These are phyloP conservation scores for Odobenus rosmarus DNA, from an alignment of 2,113 vertebrate genomes.

Conservation along the genomic window DNA sequence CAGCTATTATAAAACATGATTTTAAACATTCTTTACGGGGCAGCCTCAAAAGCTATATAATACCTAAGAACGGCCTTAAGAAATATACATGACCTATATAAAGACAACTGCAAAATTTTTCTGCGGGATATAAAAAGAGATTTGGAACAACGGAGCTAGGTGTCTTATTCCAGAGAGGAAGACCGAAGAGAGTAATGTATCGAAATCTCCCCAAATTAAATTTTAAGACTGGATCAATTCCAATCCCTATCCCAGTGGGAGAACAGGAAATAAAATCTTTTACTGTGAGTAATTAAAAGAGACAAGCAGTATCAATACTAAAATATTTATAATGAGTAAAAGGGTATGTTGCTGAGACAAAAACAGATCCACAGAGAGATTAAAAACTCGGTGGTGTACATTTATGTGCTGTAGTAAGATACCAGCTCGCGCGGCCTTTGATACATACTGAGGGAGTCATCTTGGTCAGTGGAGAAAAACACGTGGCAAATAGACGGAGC, in stretches of 20 bases:
- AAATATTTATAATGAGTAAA: slow-evolving; percentile 34
- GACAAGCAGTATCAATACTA: neutral
- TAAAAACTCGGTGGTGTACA: neutral
- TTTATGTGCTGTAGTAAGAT: neutral
- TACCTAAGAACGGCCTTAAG: neutral
- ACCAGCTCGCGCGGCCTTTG: neutral
- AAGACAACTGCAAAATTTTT: slow-evolving; percentile 14
- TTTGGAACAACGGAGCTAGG: neutral
- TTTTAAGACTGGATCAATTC: neutral
- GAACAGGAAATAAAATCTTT: neutral
- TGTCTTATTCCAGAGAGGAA: neutral
- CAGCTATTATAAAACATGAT: neutral
- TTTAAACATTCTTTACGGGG: slow-evolving; percentile 29
- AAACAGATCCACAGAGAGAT: neutral
- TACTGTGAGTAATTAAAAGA: slow-evolving; percentile 26
- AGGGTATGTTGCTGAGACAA: neutral
- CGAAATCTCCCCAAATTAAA: neutral
- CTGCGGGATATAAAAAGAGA: neutral
- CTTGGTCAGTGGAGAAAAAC: neutral
- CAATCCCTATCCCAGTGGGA: neutral
- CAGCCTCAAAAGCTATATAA: neutral
- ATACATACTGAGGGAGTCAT: neutral
- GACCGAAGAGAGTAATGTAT: neutral
- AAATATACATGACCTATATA: slow-evolving; percentile 32
- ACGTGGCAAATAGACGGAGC: neutral